Base-by-base conservation (phyloP, 2,888 invertebrate species). In the Netelia melanura region DNA sequence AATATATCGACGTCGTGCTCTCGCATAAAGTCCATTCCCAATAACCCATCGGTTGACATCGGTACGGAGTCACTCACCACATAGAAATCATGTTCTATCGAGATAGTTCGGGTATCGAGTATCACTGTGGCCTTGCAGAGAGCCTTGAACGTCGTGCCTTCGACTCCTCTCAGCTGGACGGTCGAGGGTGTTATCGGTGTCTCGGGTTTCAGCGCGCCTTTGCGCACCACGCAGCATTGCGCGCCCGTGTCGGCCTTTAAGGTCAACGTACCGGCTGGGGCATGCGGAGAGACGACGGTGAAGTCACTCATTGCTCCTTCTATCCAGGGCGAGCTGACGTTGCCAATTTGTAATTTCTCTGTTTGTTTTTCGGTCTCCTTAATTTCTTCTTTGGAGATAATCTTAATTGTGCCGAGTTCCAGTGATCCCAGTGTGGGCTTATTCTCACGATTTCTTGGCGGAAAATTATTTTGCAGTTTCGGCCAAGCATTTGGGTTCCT, bases 1-100 rank as follows among this genome's bases (percentile, higher is more conserved):
- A 68, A 9, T 3, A 68, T 52, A 23, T 68, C 68, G 9, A 14
- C 68, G 2, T 68, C 21, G 14, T 68, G 68, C 17, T 68, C 44
- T 43, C 38, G 56, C 5, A 74, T 74, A 58, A 74, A 74, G 2
- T 74, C 74, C 74, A 74, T 61, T 3, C 62, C 61, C 14, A 61
- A 44, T 23, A 74, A 8, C n/a, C 61, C 61, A n/a, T 74, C 43
- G 1, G 43, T 44, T 0, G 2, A 10, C 6, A 74, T 52, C 2
- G 74, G 61, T 3, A 74, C 44, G 21, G 23, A 11, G 44, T 61
- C 21, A 6, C 2, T 10, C 10, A 74, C 74, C 0, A 74, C 74
- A 48, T 61, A 43, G n/a, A 70, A 70, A 2, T 48, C 48, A 3
- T 48, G 48, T 2, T 25, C 1, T 25, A 25, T 25, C 25, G 25